These are phyloP conservation scores for Tridacna crocea DNA, from an alignment of 2,888 invertebrate genomes.

Conservation along the genomic window DNA sequence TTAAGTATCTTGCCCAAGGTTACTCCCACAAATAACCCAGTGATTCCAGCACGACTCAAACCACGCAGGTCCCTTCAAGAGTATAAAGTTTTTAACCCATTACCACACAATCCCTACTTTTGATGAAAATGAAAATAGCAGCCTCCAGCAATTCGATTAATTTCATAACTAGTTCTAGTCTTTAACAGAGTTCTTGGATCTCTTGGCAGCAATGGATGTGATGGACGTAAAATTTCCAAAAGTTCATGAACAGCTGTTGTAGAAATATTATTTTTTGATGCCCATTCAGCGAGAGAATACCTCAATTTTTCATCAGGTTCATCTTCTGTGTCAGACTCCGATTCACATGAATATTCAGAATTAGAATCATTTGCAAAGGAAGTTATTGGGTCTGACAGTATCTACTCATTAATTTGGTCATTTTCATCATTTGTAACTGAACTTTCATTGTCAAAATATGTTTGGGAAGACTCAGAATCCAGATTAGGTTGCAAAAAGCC, in stretches of 20 bases:
- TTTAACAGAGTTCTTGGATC: constrained; percentile 32
- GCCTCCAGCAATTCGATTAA: constrained; percentile 25
- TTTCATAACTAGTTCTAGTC: constrained; percentile 10
- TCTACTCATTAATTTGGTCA: neutral
- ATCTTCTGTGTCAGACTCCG: neutral
- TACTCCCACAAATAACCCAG: too few species aligned
- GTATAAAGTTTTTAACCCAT: too few species aligned
- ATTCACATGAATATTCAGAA: neutral
- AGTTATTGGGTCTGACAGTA: neutral
- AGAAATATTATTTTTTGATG: too few species aligned
- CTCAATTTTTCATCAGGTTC: neutral
- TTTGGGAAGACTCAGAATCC: neutral
- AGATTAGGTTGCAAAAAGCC: constrained; percentile 1
- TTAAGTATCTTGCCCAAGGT: neutral
- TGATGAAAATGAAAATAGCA: constrained; percentile 21
- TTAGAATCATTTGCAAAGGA: neutral
- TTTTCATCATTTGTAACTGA: neutral
- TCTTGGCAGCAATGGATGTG: constrained; percentile 24
- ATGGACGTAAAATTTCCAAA: constrained; percentile 10
- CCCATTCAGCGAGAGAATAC: constrained; percentile 39
- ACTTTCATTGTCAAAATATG: neutral
- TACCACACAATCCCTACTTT: too few species aligned
- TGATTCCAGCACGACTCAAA: too few species aligned
- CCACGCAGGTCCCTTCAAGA: too few species aligned
- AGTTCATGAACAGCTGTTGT: constrained; percentile 13